Evolutionary conservation across 2,888 invertebrate species (phyloP), one percentile per base, ranked within the genome.

Genomic region (Criorhina ranunculi): DNA sequence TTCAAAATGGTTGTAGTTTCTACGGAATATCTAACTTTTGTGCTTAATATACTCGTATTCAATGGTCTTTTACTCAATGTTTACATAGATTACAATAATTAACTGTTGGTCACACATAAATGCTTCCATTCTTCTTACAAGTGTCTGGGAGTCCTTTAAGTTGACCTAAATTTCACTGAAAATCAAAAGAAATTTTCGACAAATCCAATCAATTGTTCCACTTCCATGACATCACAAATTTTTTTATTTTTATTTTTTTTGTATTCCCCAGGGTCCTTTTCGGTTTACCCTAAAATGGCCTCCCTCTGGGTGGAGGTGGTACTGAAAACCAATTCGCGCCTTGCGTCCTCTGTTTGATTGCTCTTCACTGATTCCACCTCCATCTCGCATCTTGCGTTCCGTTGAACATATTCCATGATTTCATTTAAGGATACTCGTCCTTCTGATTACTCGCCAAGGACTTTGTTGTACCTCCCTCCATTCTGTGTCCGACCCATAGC

Each of bases 361-460:
- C 49, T 40, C 76, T 67, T 67, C 59, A 59, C 59, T 51, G 59
- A 67, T 66, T 66, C 17, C 24, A 76, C 44, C 37, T 40, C 57
- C 17, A 42, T 69, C 33, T 57, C 69, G 24, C 17, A 42, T 69
- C 33, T 57, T 57, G 24, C 24, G 29, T 70, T 33, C n/a, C 37
- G 29, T 37, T 75, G 75, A 64, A 66, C 37, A 49, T 57, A 55
- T 57, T 64, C 53, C 12, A 33, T 60, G 40, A 60, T 60, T 60
- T 72, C 59, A 51, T 72, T 57, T 42, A 57, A 29, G 64, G 17
- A 37, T 46, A n/a, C 24, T 51, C 67, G 19, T 76, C 46, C 31
- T 29, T 66, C 66, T 66, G 55, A 75, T 75, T 66, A 57, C 15
- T 62, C 62, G 62, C 24, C 62, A 37, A 35, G 51, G 24, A 29